Base-by-base conservation (phyloP, 2,797 vertebrate species). In the Poeciliopsis turneri region DNA sequence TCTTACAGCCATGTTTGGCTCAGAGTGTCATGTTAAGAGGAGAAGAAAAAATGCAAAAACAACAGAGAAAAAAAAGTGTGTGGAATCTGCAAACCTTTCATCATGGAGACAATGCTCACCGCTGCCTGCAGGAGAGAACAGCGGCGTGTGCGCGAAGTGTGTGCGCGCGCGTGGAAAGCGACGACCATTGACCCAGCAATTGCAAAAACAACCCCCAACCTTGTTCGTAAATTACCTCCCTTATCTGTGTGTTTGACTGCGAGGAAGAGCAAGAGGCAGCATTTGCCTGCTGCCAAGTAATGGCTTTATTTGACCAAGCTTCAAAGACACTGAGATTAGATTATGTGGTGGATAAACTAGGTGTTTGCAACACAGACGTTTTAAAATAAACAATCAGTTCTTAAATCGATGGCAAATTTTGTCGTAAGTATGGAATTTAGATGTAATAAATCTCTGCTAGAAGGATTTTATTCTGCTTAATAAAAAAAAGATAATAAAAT, bases 1-100 rank as follows among this genome's bases (percentile, higher is more conserved):
- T 74, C n/a, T 33, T 30, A 18, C 53, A 66, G 30, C 11, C 3
- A 36, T 85, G 72, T 66, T 57, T 53, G 74, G 23, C 20, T 70
- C 79, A 77, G 45, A 28, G 36, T 76, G 61, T 80, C 73, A 66
- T 70, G n/a, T 72, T 30, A 78, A 85, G 74, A 82, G 84, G 86
- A 79, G 0, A 47, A 23, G 33, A 69, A 78, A 64, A 47, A 74
- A 81, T 49, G 76, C 76, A 74, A 28, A 64, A 87, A 87, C 73
- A 81, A 74, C 71, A 88, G 72, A 90, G 84, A 79, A 88, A 87
- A 87, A 84, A 91, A 91, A 83, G 78, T 20, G 75, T 16, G 75
- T 83, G 90, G 91, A 92, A 93, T 93, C 91, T 93, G 92, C 90
- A 85, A 91, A 89, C 78, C 69, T 86, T 93, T 92, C 86, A 91